These are phyloP conservation scores for Perdita meconis DNA, from an alignment of 2,888 invertebrate species.

Conservation along the genomic window DNA sequence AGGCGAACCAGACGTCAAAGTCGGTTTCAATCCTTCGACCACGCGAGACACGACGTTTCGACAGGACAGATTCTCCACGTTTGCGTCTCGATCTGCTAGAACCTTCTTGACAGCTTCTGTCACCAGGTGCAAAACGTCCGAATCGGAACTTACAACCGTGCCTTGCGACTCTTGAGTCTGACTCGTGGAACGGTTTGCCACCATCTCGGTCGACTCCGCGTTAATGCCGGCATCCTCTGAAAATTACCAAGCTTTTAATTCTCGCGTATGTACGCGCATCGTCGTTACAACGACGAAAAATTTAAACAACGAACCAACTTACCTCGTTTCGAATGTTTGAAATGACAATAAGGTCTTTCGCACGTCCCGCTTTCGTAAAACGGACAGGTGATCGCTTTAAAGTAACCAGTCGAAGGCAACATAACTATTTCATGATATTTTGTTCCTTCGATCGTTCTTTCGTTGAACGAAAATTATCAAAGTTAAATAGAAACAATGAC, in stretches of 20 bases:
- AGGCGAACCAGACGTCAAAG: conserved; percentile 66
- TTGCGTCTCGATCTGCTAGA: conserved; percentile 85
- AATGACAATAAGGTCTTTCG: conserved; percentile 96
- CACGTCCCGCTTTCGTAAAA: conserved; percentile 92
- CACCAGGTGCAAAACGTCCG: conserved; percentile 86
- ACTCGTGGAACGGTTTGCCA: conserved; percentile 64
- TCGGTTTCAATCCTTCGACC: conserved; percentile 84
- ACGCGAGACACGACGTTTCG: conserved; percentile 85
- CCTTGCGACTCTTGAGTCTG: conserved; percentile 66
- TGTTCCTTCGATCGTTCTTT: conserved; percentile 48
- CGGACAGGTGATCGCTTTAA: conserved; percentile 94
- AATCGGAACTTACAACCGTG: conserved; percentile 84
- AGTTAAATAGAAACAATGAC: conserved; percentile 11
- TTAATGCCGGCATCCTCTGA: conserved; percentile 74
- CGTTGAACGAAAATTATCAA: conserved; percentile 30
- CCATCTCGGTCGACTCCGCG: conserved; percentile 57
- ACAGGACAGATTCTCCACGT: conserved; percentile 84
- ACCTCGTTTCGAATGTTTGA: conserved; percentile 93
- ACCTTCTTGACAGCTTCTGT: conserved; percentile 88
- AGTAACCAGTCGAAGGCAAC: conserved; percentile 96
- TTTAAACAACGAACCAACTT: conserved; percentile 37
- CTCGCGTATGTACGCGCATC: too few relatives aligned
- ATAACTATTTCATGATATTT: conserved; percentile 85
- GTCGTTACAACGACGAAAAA: too few relatives aligned
- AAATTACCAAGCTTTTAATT: too few relatives aligned